Percentiles rank a stretch among this genome's conserved stretches.
These are phyloP conservation scores for Pterostichus madidus DNA, from an alignment of 2,888 invertebrate genomes.

Conservation along the genomic window DNA sequence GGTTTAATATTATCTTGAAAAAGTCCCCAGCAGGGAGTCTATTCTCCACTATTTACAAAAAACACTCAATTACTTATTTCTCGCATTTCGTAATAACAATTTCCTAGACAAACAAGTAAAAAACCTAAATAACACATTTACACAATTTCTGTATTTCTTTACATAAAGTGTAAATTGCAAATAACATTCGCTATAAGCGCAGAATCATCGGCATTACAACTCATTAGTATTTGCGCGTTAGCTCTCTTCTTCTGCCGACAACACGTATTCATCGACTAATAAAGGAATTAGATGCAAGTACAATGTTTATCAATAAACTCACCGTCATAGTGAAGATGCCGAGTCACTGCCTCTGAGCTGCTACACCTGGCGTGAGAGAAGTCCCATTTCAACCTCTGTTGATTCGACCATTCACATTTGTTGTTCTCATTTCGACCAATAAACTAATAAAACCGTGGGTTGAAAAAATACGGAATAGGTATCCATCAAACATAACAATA, in stretches of 20 bases:
- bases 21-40: not conserved
- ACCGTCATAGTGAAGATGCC: conserved; percentile 52
- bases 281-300: conserved; percentile 56
- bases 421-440: too few species aligned
- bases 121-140: not conserved
- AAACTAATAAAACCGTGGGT: too few species aligned
- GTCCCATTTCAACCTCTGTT: not conserved
- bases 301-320: conserved; percentile 64
- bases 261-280: conserved; percentile 51
- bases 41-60: not conserved
- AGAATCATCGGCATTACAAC: conserved; percentile 27
- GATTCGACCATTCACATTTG: not conserved
- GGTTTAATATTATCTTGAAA: not conserved
- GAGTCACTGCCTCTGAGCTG: conserved; percentile 32
- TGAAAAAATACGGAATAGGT: too few species aligned
- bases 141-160: not conserved
- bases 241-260: conserved; percentile 19
- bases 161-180: conserved; percentile 24
- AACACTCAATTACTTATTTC: conserved; percentile 10
- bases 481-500: too few species aligned
- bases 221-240: conserved; percentile 40
- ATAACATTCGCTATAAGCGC: not conserved
- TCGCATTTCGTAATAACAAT: conserved; percentile 9
- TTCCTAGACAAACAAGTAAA: not conserved
- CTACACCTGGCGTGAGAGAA: conserved; percentile 27